Percentiles rank a stretch among this genome's conserved stretches.
These are phyloP conservation scores for Nothoprocta perdicaria DNA, from an alignment of 2,113 vertebrate species.

Conservation along the genomic window DNA sequence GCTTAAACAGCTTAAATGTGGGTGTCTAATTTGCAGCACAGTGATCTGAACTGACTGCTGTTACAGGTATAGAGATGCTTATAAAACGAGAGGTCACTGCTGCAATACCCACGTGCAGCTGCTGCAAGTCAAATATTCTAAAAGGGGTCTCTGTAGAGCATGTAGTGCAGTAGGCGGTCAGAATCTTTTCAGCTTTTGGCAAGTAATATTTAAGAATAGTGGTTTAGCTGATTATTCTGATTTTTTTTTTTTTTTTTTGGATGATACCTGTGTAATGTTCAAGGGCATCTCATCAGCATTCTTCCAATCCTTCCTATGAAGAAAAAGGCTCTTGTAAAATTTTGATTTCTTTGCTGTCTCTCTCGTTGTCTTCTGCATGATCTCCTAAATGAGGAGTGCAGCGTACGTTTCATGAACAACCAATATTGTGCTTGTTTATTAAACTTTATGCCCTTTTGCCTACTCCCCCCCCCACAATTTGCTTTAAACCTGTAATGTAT, in stretches of 20 bases:
- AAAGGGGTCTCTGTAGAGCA: not conserved
- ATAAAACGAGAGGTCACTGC: not conserved
- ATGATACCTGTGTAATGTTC: conserved; percentile 48
- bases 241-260: not conserved
- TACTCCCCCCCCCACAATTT: not conserved
- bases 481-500: not conserved
- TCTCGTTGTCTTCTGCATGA: not conserved
- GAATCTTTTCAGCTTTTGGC: conserved; percentile 54
- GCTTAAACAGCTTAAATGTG: not conserved
- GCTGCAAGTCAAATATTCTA: not conserved
- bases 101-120: not conserved
- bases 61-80: not conserved
- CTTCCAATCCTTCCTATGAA: conserved; percentile 67
- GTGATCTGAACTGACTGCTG: conserved; percentile 11
- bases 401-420: not conserved
- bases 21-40: not conserved
- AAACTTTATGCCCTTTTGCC: not conserved
- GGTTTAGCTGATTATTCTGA: conserved; percentile 50
- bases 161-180: not conserved
- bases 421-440: not conserved
- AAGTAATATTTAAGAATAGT: conserved; percentile 65
- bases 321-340: conserved; percentile 69
- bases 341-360: conserved; percentile 63
- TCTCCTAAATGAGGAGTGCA: not conserved
- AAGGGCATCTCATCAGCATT: conserved; percentile 66